Evolutionary conservation across 1,140 invertebrate genomes (phyloP), one percentile per base, ranked within the genome.

Genomic region (Streblospio benedicti): DNA sequence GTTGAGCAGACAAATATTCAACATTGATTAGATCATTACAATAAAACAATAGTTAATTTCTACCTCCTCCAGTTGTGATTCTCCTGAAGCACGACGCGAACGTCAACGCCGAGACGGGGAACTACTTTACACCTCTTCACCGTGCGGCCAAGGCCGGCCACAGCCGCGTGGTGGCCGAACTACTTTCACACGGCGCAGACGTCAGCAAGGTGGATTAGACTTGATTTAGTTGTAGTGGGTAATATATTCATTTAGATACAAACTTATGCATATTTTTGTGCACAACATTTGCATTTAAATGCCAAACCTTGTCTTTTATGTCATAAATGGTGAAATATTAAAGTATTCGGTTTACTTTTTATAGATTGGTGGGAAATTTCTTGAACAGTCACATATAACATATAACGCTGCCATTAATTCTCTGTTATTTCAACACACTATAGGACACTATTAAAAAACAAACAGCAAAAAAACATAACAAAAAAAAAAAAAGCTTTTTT

Each of bases 121-220:
- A 66, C 53, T n/a, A 14, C 25, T 32, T 53, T 61, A 89, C 85
- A 14, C 80, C 87, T 1, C 70, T 90, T 9, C 86, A 89, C 76
- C 76, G 65, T 59, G 86, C 87, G 6, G 81, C 85, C 6, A 84
- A 84, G 67, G 88, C 85, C 85, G 87, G 86, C 2, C 88, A 87
- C 70, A 77, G 80, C 59, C 79, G 79, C 25, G 87, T 89, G 59
- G 83, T 85, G 0, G 77, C 83, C 60, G 76, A 86, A 49, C 69
- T 89, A 6, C 75, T 88, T 43, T 84, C 88, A 65, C 82, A 86
- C 71, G 83, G 84, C 16, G 84, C 83, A 2, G 76, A n/a, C n/a
- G n/a, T n/a, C n/a, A n/a, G n/a, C n/a, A n/a, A 30, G 20, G 45
- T 59, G 18, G 32, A 51, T 16, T 28, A 23, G 57, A 54, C 45